Percentiles rank a stretch among this genome's conserved stretches.
Conservation (phyloP, 2,113 vertebrate genomes). For the Galemys pyrenaicus region DNA sequence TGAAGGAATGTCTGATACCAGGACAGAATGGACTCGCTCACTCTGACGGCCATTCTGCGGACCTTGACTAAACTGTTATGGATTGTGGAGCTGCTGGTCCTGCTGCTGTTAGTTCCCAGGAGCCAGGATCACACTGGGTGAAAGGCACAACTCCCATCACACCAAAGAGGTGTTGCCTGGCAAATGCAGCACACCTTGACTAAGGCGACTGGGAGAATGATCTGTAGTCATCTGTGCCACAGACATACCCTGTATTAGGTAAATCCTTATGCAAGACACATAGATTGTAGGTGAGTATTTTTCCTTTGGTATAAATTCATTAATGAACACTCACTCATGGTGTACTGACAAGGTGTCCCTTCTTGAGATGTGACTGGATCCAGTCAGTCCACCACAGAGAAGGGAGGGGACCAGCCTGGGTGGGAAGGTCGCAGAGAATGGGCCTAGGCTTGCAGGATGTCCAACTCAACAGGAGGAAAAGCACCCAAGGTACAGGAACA, state of each 20-base stretch:
- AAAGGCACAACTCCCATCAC: neutral
- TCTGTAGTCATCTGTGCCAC: neutral
- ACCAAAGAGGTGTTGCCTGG: neutral
- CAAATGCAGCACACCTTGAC: neutral
- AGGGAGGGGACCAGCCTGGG: neutral
- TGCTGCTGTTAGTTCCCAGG: neutral
- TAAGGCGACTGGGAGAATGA: neutral
- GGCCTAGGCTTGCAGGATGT: neutral
- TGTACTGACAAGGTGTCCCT: neutral
- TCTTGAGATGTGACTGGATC: neutral
- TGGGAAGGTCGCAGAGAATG: neutral
- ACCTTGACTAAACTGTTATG: neutral
- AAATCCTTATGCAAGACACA: neutral
- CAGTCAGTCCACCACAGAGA: neutral
- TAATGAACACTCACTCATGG: neutral
- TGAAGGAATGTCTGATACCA: neutral
- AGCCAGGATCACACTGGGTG: neutral
- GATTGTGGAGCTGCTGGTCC: neutral
- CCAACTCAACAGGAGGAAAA: neutral
- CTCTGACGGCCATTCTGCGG: neutral
- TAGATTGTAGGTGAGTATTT: neutral
- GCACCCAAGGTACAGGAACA: neutral
- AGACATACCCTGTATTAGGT: neutral
- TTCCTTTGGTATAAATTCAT: slow-evolving; percentile 1
- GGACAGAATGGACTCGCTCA: neutral